Base-by-base conservation (phyloP, 37 sponge, comb jelly and placozoan genomes). In the Eunapius fragilis region DNA sequence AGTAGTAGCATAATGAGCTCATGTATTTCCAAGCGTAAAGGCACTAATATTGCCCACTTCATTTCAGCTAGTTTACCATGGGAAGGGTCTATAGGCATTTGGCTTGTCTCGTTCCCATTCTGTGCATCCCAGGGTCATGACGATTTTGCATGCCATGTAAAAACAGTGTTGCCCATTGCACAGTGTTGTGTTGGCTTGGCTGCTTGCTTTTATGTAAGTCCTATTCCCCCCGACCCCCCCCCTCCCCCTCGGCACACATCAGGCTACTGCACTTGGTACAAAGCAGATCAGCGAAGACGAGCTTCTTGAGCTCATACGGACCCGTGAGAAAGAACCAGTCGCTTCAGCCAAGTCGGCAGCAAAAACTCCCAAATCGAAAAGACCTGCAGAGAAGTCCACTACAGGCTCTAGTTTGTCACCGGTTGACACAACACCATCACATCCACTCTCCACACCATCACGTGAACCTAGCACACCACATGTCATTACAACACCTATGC, bases 251-350 rank as follows among this genome's bases (percentile, higher is more conserved):
- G 47, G 7, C 47, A 11, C 47, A 45, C 47, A 45, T 19, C 67
- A 95, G 94, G 92, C 92, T 41, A 72, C 73, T 30, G 72, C 93
- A 67, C 74, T 84, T 24, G 76, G 82, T n/a, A 95, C 91, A 2
- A 79, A 86, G 48, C 72, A 88, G 68, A 80, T 99, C 2, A 74
- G 77, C 77, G 99, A 99, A 47, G 96, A 99, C 82, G 93, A 84
- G 30, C 88, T 99, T 33, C 58, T 97, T 33, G 96, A 94, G 22
- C 69, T 99, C 76, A 87, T 99, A 14, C 37, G 86, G 24, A 91
- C 87, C 28, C 77, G 79, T 19, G n/a, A 37, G 25, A 81, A 25
- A 38, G 67, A 25, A 82, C 32, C 75, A 5, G 36, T 69, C 25
- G 81, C 67, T 3, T 14, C 84, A 7, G 48, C n/a, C 31, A 68